Evolutionary conservation across 2,888 invertebrate species (phyloP).

Genomic region (Buathra laborator): DNA sequence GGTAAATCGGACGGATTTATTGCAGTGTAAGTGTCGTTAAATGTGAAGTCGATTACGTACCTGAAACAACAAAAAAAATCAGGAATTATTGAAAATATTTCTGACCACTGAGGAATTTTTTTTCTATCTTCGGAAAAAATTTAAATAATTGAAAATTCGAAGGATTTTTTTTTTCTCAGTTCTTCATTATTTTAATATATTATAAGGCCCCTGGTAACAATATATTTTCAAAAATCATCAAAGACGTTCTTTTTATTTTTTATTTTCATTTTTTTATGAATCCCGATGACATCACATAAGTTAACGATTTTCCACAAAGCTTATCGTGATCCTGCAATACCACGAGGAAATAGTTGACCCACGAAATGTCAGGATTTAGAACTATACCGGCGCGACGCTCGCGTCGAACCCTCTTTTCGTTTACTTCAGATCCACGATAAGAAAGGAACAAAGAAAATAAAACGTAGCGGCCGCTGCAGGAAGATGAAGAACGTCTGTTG

Average conservation of each 20-base stretch:
- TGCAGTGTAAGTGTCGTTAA: background rate
- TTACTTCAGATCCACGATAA: background rate
- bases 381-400: background rate
- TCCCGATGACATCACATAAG: background rate
- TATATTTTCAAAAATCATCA: no score
- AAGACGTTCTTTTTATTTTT: background rate
- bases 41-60: conserved; percentile 15
- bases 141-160: no score
- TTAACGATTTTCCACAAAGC: background rate
- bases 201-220: no score
- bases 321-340: background rate
- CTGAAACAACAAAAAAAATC: conserved; percentile 9
- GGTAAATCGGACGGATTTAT: background rate
- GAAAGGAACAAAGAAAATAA: conserved; percentile 19
- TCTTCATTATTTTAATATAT: no score
- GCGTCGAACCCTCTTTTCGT: conserved; percentile 17
- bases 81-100: background rate
- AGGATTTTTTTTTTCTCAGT: no score
- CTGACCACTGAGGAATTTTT: background rate
- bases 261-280: background rate
- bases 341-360: background rate
- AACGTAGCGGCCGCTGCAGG: background rate
- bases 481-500: conserved; percentile 35
- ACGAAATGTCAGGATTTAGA: background rate
- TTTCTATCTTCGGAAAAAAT: no score